Evolutionary conservation across 2,888 invertebrate genomes (phyloP).

Genomic region (Axea sp.): DNA sequence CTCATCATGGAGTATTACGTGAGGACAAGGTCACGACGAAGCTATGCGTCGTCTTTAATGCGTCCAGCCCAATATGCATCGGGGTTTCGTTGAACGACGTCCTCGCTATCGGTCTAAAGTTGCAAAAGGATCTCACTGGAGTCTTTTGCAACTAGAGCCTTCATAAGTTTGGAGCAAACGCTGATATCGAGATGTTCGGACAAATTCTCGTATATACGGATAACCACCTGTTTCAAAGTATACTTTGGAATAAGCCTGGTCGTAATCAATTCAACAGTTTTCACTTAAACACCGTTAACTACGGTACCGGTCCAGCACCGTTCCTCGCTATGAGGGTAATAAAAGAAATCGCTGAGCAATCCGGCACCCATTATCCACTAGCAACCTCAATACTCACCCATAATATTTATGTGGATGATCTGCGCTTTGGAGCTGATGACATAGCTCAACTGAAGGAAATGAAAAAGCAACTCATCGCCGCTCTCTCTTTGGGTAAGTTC

Average conservation of each 20-base stretch:
- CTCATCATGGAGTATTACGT: slow-evolving; percentile 6
- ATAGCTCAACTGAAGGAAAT: no score
- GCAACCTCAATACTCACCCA: background rate
- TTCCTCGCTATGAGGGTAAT: slow-evolving; percentile 5
- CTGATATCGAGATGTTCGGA: slow-evolving; percentile 26
- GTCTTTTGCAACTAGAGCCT: no score
- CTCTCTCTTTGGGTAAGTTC: no score
- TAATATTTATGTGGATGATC: slow-evolving; percentile 1
- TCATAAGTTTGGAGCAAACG: no score
- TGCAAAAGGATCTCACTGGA: background rate
- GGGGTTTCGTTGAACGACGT: background rate
- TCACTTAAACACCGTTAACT: slow-evolving; percentile 7
- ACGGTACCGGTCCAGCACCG: slow-evolving; percentile 1
- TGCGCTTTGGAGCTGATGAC: no score
- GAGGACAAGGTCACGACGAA: background rate
- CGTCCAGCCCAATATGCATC: background rate
- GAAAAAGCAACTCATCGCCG: no score
- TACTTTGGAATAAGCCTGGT: no score
- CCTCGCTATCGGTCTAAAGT: slow-evolving; percentile 4
- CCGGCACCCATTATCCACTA: background rate
- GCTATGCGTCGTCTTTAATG: slow-evolving; percentile 20
- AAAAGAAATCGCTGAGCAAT: background rate
- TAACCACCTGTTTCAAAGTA: background rate
- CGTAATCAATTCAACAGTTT: no score
- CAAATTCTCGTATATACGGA: slow-evolving; percentile 5